Percentiles rank a stretch among this genome's conserved stretches.
These are phyloP conservation scores for Halichoerus grypus DNA, from an alignment of 2,113 vertebrate genomes.

Conservation along the genomic window DNA sequence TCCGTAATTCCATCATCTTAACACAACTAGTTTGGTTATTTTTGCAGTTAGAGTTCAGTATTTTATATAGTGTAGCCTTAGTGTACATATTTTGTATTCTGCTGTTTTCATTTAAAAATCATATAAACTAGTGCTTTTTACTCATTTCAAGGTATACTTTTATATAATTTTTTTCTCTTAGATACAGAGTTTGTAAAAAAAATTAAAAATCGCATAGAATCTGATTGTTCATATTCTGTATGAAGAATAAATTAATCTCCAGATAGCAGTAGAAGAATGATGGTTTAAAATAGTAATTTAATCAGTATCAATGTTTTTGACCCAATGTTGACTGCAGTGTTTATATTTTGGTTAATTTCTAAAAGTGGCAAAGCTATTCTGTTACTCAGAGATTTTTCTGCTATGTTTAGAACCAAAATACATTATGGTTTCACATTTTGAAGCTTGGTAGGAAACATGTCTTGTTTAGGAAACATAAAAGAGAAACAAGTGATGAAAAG, in stretches of 20 bases:
- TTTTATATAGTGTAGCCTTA: constrained; percentile 68
- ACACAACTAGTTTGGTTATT: constrained; percentile 49
- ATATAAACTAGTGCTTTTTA: constrained; percentile 62
- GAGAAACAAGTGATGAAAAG: constrained; percentile 36
- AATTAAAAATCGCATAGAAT: constrained; percentile 56
- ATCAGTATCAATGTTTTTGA: constrained; percentile 61
- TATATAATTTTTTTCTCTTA: constrained; percentile 68
- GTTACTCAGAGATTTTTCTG: constrained; percentile 50
- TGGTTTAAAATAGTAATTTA: constrained; percentile 67
- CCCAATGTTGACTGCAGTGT: constrained; percentile 61
- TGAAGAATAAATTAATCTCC: constrained; percentile 72
- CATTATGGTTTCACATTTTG: not conserved
- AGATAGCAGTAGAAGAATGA: constrained; percentile 52
- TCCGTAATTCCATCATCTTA: not conserved
- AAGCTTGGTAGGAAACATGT: constrained; percentile 46
- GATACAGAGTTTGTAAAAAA: constrained; percentile 64
- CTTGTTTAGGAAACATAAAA: constrained; percentile 45
- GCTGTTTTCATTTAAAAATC: constrained; percentile 62
- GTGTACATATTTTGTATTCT: constrained; percentile 73
- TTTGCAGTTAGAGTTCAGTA: constrained; percentile 58
- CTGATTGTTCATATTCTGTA: constrained; percentile 72
- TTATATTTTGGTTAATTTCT: constrained; percentile 70
- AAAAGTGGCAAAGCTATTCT: constrained; percentile 55
- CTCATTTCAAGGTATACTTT: constrained; percentile 62
- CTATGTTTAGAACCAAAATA: constrained; percentile 56